Conservation (phyloP, 2,888 invertebrate species). For the Hypena proboscidalis region DNA sequence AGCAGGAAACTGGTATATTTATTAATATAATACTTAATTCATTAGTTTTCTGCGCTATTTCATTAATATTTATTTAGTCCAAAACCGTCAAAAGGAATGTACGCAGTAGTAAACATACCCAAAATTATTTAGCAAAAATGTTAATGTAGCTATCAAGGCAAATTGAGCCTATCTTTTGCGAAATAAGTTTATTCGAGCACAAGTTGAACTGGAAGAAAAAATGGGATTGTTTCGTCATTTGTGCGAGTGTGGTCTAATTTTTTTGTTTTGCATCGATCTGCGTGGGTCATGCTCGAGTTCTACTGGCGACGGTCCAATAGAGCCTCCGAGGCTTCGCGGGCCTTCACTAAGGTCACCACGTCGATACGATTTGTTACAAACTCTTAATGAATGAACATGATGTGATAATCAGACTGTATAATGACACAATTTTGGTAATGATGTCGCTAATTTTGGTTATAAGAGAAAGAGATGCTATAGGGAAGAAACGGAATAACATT, state of each 20-base stretch:
- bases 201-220: constrained; percentile 25
- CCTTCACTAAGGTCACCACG: constrained; percentile 28
- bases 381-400: too few species aligned
- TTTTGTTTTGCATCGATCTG: constrained; percentile 46
- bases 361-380: background rate
- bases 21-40: constrained; percentile 1
- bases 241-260: constrained; percentile 43
- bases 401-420: background rate
- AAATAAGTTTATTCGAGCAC: constrained; percentile 27
- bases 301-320: constrained; percentile 50
- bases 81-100: constrained; percentile 5
- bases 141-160: constrained; percentile 34
- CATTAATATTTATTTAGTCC: background rate
- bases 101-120: constrained; percentile 17
- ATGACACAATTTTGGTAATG: too few species aligned
- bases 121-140: constrained; percentile 38
- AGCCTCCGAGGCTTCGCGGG: constrained; percentile 35
- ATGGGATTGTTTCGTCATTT: constrained; percentile 38
- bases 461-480: too few species aligned
- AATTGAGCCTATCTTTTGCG: constrained; percentile 29
- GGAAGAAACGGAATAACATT: too few species aligned
- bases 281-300: constrained; percentile 46
- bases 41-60: background rate
- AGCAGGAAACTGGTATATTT: too few species aligned
- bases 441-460: too few species aligned